Base-by-base conservation (phyloP, 2,797 vertebrate species). In the Pipistrellus pygmaeus region DNA sequence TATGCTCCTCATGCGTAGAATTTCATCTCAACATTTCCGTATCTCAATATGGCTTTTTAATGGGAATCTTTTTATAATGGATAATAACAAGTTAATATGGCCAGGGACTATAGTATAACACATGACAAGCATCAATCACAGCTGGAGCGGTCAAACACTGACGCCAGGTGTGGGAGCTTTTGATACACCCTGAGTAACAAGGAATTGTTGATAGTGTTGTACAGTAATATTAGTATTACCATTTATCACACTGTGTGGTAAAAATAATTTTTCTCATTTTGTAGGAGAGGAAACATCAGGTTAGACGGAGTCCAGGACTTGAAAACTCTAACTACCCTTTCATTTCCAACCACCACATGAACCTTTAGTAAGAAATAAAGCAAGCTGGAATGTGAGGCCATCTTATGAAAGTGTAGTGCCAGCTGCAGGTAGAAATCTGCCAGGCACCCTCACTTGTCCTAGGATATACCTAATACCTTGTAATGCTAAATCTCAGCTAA, bases 51-150 rank as follows among this genome's bases (percentile, higher is more conserved):
- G 8, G 9, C 10, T 80, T 77, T 75, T 44, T 17, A 60, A 57
- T 78, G 23, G 93, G 62, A 90, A 93, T 68, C 1, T 88, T 77
- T 88, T 23, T 57, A 72, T 90, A 73, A 57, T 88, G 25, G 73
- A n/a, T 88, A 88, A 87, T 51, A 85, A 85, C 41, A 93, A 57
- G 55, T 89, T 81, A 84, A 77, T 23, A 15, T 27, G 76, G 68
- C 83, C 80, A 85, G 53, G n/a, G 76, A 84, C 27, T 48, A 30
- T 25, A 2, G 27, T 23, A 8, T 81, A 76, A 81, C 81, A 82
- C 57, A 75, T 32, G 77, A 82, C 64, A 90, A 82, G 48, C 10
- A 82, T 38, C 77, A 92, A n/a, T 30, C 82, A 38, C 30, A n/a
- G 48, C 76, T 82, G 41, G 38, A 57, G 44, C 27, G 18, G 8